Evolutionary conservation across 2,797 vertebrate species (phyloP), one percentile per base, ranked within the genome.

Genomic region (Arremon aurantiirostris): DNA sequence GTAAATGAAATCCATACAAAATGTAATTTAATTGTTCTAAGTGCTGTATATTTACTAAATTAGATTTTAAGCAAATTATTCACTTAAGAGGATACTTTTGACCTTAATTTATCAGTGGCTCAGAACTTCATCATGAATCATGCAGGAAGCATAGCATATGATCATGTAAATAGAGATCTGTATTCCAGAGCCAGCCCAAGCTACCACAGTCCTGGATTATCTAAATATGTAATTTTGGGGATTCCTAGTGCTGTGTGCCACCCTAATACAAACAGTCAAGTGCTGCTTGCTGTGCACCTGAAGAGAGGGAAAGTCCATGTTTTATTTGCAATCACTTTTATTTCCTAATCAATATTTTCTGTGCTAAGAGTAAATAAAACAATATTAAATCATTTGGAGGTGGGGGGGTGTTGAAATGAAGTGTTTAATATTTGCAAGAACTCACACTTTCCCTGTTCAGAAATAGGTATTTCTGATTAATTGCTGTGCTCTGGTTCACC

Each of bases 401-500:
- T 1, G 34, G 16, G 50, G 1, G 3, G 1, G 3, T 52, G 70
- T 76, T 76, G 68, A 39, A 82, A 53, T 95, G 77, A 72, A 50
- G 6, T 59, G 39, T 86, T 46, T 85, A 80, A 44, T 82, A 77
- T 86, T 90, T 91, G 39, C 76, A 50, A 72, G n/a, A 75, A 32
- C 32, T 71, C 37, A 41, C 44, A 19, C 10, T 75, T 80, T 46
- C 30, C n/a, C 85, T 93, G 34, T 55, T 94, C 57, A 83, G 80
- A 93, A 94, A 42, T n/a, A 78, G 20, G 13, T 86, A n/a, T 95
- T 63, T 93, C 82, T 75, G 42, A 47, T 21, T 83, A 96, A 90
- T 97, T 96, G 18, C 63, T 94, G 30, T 92, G 93, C 83, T 89
- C 47, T 75, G 63, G 30, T 96, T 96, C 88, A 89, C 90, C 86